Conservation (phyloP, 2,113 vertebrate genomes). For the Bufo gargarizans region DNA sequence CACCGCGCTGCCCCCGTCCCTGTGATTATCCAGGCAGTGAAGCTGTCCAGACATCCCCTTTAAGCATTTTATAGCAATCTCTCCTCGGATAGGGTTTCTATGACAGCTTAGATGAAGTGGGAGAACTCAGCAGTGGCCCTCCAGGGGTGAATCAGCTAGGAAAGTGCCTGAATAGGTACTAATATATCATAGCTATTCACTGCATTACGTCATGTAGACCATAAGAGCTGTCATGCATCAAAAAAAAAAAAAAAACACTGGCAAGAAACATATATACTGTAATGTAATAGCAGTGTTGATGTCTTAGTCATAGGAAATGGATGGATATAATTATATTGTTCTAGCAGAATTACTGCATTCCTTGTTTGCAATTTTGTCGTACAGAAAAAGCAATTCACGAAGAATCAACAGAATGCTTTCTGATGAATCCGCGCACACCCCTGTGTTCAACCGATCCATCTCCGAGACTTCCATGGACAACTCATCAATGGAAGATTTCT, state of each 20-base stretch:
- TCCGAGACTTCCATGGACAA: constrained; percentile 78
- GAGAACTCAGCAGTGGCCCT: not conserved
- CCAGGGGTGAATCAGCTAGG: not conserved
- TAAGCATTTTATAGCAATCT: not conserved
- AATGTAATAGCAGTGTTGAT: not conserved
- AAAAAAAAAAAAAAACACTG: not conserved
- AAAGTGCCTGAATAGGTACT: not conserved
- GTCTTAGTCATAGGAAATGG: not conserved
- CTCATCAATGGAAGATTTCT: constrained; percentile 86
- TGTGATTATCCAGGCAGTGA: no score
- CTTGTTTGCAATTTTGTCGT: constrained; percentile 34
- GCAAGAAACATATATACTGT: not conserved
- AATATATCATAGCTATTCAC: not conserved
- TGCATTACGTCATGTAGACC: not conserved
- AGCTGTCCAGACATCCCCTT: not conserved
- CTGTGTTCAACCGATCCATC: constrained; percentile 73
- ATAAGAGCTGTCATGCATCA: not conserved
- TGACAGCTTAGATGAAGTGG: not conserved
- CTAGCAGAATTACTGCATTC: not conserved
- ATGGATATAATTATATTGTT: not conserved
- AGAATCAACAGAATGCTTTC: constrained; percentile 83
- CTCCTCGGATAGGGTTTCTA: not conserved
- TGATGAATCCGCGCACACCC: constrained; percentile 70
- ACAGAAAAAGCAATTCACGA: constrained; percentile 77
- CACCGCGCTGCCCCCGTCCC: no score